Percentiles rank a stretch among this genome's conserved stretches.
These are phyloP conservation scores for Tetanocera ferruginea DNA, from an alignment of 2,888 invertebrate genomes.

Conservation along the genomic window DNA sequence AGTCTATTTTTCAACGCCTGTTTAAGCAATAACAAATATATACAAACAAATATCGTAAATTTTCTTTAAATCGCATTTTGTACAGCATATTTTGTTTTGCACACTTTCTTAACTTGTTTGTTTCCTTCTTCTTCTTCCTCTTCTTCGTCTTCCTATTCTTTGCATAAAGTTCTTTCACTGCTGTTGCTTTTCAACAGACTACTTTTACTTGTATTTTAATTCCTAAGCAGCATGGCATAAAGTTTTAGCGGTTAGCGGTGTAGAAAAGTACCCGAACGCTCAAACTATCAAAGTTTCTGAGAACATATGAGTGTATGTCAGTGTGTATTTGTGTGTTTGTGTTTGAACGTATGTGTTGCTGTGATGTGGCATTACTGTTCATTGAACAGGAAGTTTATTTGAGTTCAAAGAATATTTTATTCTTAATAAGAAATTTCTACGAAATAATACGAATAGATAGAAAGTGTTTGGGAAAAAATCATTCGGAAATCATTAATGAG, in stretches of 20 bases:
- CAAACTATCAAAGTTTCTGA: not conserved
- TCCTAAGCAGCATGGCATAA: not conserved
- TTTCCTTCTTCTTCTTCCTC: not conserved
- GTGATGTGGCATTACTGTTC: not conserved
- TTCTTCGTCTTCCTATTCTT: not conserved
- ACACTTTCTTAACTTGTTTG: not conserved
- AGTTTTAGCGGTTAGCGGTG: not conserved
- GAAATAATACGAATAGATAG: not conserved
- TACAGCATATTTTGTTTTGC: conserved; percentile 12
- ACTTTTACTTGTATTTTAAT: not conserved
- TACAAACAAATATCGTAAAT: conserved; percentile 48
- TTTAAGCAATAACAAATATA: not conserved
- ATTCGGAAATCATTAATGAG: no score
- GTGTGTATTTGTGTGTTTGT: not conserved
- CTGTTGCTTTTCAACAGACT: not conserved
- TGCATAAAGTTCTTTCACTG: not conserved
- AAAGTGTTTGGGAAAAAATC: not conserved
- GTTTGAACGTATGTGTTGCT: not conserved
- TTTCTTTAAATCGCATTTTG: conserved; percentile 48
- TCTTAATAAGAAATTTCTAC: not conserved
- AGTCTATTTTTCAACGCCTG: not conserved
- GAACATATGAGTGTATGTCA: not conserved
- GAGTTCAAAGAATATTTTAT: not conserved
- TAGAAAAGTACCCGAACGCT: not conserved
- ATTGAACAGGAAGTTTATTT: not conserved